Conservation (phyloP, 2,113 vertebrate genomes). For the Strigops habroptila region DNA sequence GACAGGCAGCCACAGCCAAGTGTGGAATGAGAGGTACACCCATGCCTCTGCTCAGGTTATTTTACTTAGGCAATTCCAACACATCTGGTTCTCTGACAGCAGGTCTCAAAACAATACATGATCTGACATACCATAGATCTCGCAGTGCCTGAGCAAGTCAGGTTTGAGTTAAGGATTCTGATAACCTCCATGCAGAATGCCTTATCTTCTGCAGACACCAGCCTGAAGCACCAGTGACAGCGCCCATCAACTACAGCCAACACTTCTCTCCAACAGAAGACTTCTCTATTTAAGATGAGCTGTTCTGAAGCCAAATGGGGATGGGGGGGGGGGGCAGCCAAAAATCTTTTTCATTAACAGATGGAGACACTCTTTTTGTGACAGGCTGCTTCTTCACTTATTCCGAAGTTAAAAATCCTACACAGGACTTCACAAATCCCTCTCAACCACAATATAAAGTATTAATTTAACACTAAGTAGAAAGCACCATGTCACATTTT, state of each 20-base stretch:
- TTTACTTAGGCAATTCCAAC: background rate
- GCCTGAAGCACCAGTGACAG: background rate
- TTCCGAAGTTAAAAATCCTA: background rate
- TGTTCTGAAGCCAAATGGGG: background rate
- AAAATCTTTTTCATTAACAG: background rate
- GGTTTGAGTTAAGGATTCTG: background rate
- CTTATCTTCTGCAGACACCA: background rate
- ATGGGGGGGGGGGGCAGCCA: background rate
- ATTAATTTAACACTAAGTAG: background rate
- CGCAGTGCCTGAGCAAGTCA: background rate
- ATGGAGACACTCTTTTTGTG: background rate
- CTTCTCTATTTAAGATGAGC: background rate
- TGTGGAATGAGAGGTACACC: rapidly evolving
- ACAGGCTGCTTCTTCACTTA: background rate
- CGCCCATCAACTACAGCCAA: rapidly evolving
- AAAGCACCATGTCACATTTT: background rate
- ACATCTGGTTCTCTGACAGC: constrained; percentile 13
- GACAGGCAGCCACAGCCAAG: background rate
- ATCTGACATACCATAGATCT: background rate
- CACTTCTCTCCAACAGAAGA: background rate
- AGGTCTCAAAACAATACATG: background rate
- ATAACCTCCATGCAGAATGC: background rate
- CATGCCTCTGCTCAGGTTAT: background rate
- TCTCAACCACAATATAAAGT: background rate
- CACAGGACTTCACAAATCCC: background rate